Conservation (phyloP, 2,888 invertebrate species). For the Apodemia mormo region DNA sequence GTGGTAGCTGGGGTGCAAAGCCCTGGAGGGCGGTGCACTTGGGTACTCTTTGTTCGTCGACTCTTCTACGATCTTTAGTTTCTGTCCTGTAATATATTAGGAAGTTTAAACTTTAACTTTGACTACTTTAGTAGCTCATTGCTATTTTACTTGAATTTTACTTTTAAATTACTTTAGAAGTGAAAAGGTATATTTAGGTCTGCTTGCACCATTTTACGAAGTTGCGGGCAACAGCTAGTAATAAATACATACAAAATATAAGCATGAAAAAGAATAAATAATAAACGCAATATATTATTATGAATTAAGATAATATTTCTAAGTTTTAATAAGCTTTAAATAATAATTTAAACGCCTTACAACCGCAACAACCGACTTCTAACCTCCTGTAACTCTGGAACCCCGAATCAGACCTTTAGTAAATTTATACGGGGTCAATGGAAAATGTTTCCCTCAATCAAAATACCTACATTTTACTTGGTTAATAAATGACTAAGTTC, state of each 20-base stretch:
- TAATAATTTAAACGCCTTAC: not conserved
- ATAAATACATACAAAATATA: too few species aligned
- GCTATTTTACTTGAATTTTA: not conserved
- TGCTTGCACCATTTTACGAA: too few species aligned
- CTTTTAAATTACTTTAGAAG: not conserved
- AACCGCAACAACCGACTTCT: too few species aligned
- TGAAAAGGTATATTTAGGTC: not conserved
- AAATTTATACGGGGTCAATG: too few species aligned
- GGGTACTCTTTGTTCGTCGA: constrained; percentile 59
- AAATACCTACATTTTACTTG: too few species aligned
- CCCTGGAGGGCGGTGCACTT: constrained; percentile 58
- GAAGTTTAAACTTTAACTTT: constrained; percentile 21
- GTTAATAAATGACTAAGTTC: too few species aligned
- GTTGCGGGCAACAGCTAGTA: too few species aligned
- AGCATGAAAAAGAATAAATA: too few species aligned
- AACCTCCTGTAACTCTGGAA: too few species aligned
- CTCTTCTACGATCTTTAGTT: constrained; percentile 32
- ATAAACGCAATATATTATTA: too few species aligned
- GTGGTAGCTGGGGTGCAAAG: constrained; percentile 51
- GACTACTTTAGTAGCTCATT: not conserved
- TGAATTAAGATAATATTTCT: too few species aligned
- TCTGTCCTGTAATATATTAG: constrained; percentile 29
- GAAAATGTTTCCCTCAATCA: too few species aligned
- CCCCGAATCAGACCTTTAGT: not conserved
- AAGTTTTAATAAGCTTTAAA: not conserved